Percentiles rank a stretch among this genome's conserved stretches.
phyloP scores from a whole-genome alignment of 2,888 invertebrate species.

The Stenodema calcarata region DNA sequence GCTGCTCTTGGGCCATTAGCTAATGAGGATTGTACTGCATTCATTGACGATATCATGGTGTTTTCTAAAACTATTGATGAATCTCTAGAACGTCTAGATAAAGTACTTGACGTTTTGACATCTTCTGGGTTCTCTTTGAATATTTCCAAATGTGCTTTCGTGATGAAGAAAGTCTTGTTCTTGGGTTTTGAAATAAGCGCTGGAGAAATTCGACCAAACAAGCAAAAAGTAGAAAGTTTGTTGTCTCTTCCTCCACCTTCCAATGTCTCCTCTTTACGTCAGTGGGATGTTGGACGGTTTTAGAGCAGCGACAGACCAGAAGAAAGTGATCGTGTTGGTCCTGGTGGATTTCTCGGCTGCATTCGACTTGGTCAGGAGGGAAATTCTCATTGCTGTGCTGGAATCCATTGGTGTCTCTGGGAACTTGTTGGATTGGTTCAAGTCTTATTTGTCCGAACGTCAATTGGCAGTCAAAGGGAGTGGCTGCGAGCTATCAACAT shows the following conservation, averaged over 20 bases:
- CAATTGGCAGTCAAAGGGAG: too few species aligned
- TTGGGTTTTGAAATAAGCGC: constrained; percentile 34
- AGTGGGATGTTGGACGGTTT: too few species aligned
- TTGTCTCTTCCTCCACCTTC: constrained; percentile 7
- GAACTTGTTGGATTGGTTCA: too few species aligned
- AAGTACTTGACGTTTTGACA: constrained; percentile 54
- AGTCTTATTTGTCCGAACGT: too few species aligned
- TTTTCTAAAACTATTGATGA: constrained; percentile 54
- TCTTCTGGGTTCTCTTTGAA: constrained; percentile 43
- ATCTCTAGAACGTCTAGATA: constrained; percentile 57
- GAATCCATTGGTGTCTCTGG: too few species aligned
- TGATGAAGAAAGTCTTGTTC: neutral
- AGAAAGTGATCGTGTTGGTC: too few species aligned
- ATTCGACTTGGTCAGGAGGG: too few species aligned
- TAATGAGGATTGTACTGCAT: constrained; percentile 53
- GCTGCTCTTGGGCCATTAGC: constrained; percentile 58
- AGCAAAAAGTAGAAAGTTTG: constrained; percentile 10
- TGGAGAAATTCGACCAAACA: constrained; percentile 20
- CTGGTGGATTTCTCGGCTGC: too few species aligned
- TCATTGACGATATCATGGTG: constrained; percentile 58
- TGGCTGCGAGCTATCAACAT: too few species aligned
- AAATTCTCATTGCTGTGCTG: too few species aligned
- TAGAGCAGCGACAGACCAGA: too few species aligned
- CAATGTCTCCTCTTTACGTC: neutral
- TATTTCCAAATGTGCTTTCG: constrained; percentile 45